Evolutionary conservation across 2,797 vertebrate species (phyloP), one percentile per base, ranked within the genome.

Genomic region (Brotula barbata): DNA sequence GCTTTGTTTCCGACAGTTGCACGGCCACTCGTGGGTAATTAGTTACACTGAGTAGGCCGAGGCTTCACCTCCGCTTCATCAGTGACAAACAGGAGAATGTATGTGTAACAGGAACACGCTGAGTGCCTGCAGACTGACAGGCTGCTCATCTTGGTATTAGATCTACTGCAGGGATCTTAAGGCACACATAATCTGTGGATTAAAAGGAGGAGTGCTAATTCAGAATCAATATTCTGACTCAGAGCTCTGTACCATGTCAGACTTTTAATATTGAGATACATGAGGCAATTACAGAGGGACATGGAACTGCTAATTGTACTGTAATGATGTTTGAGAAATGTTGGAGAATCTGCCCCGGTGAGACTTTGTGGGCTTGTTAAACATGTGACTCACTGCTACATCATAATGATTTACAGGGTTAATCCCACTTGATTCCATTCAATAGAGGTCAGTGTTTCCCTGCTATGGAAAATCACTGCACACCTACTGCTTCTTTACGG

Each of bases 1-100:
- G 72, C 81, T 82, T 83, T 85, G 80, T 84, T 89, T 84, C 78
- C 75, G 59, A 55, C 65, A 55, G 77, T 70, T 64, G 71, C 64
- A 78, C 63, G 80, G 74, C 80, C 83, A 87, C 83, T 86, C 87
- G 83, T 60, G 70, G 71, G 71, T 70, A 87, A 88, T 90, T 89
- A 88, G 84, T 89, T 87, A 89, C 71, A 75, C 78, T 82, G 83
- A 87, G 86, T 85, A 79, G 80, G 82, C 87, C 65, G 77, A 75
- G 67, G 76, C 78, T 77, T 85, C 72, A 87, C 82, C 85, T 84
- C 69, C 74, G 78, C 67, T 70, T 73, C 51, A 21, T 69, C 64
- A 45, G 67, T 75, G 70, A 69, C 73, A 64, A 77, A 70, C 49
- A 52, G 58, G 64, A 50, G 69, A 75, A 70, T 70, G 60, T 69